phyloP scores from a whole-genome alignment of 2,888 invertebrate genomes.

The Chymomyza caudatula region DNA sequence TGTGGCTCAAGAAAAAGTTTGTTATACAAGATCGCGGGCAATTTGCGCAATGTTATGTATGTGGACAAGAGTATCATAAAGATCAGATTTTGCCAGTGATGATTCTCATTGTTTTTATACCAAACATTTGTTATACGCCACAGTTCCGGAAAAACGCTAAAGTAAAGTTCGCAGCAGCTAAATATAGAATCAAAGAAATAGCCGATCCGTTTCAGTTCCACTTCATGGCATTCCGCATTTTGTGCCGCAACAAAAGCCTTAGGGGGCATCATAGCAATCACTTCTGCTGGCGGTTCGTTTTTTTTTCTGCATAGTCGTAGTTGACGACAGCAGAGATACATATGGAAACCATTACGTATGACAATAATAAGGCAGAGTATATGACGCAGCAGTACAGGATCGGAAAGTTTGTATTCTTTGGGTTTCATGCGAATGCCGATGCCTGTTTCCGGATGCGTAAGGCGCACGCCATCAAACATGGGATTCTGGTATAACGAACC shows the following conservation, averaged over 20 bases:
- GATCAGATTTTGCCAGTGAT: slow-evolving; percentile 47
- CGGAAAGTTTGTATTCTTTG: neutral
- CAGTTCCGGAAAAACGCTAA: slow-evolving; percentile 29
- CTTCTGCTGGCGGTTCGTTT: neutral
- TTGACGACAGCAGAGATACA: slow-evolving; percentile 44
- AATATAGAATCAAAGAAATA: slow-evolving; percentile 33
- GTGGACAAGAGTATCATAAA: slow-evolving; percentile 33
- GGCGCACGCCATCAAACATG: slow-evolving; percentile 35
- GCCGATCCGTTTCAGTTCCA: slow-evolving; percentile 19
- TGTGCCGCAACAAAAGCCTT: slow-evolving; percentile 25
- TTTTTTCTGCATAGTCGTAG: slow-evolving; percentile 5
- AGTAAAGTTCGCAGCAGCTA: slow-evolving; percentile 42
- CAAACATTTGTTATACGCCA: slow-evolving; percentile 24
- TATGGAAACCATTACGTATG: slow-evolving; percentile 28
- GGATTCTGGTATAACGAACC: slow-evolving; percentile 39
- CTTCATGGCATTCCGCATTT: slow-evolving; percentile 19
- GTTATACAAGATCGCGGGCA: slow-evolving; percentile 41
- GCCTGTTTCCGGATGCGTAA: neutral
- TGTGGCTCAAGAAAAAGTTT: slow-evolving; percentile 33
- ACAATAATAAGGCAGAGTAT: slow-evolving; percentile 31
- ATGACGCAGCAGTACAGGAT: slow-evolving; percentile 50
- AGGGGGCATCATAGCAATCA: slow-evolving; percentile 18
- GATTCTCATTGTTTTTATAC: no score
- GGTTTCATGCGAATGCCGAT: slow-evolving; percentile 29
- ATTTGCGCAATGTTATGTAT: slow-evolving; percentile 37